Percentiles rank a stretch among this genome's conserved stretches.
phyloP scores from a whole-genome alignment of 2,888 invertebrate species.

The Drosophila borealis region DNA sequence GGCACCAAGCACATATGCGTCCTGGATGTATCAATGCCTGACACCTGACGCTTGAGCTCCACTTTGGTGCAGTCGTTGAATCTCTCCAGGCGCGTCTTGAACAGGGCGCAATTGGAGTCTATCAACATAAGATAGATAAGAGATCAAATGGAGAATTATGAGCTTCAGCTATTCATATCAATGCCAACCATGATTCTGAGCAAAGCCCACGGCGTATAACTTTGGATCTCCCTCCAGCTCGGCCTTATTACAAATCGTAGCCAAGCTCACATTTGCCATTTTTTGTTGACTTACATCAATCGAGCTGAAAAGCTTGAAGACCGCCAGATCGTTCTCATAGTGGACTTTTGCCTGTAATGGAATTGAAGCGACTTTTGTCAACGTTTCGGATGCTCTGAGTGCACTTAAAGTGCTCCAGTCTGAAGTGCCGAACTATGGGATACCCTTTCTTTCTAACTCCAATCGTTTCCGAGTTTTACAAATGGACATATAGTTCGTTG shows the following conservation, averaged over 20 bases:
- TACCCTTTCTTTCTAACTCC: too few species aligned
- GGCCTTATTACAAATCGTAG: not conserved
- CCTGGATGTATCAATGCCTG: not conserved
- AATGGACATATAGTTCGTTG: too few species aligned
- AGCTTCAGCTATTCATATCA: not conserved
- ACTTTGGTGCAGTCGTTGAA: not conserved
- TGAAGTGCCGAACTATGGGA: too few species aligned
- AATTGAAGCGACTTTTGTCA: too few species aligned
- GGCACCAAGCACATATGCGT: constrained; percentile 34
- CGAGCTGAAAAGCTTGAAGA: not conserved
- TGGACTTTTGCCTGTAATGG: accelerated
- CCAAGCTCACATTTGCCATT: not conserved
- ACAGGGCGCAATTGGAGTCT: constrained; percentile 15
- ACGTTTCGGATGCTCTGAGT: too few species aligned
- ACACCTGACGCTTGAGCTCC: not conserved
- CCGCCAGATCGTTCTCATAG: not conserved
- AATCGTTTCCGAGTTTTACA: too few species aligned
- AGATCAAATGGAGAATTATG: not conserved
- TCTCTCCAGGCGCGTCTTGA: not conserved
- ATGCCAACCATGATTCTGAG: constrained; percentile 2
- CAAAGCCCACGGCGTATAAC: constrained; percentile 24
- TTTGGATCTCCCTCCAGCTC: not conserved
- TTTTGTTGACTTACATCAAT: not conserved
- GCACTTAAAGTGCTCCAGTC: too few species aligned
- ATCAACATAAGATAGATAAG: not conserved